Evolutionary conservation across 2,113 vertebrate genomes (phyloP).

Genomic region (Sinosuthora webbiana): DNA sequence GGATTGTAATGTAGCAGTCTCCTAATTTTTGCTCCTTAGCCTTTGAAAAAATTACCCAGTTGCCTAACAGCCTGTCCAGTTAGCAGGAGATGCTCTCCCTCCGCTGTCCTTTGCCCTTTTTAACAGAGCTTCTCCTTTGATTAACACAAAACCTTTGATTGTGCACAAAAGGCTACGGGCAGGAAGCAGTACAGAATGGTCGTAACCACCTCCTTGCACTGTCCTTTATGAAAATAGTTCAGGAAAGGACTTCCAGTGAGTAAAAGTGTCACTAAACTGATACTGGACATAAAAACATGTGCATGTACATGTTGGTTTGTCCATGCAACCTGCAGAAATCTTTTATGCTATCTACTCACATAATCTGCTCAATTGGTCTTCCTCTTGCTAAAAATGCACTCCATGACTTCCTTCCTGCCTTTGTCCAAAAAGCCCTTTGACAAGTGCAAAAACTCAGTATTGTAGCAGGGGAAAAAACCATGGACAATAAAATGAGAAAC

Average conservation of each 20-base stretch:
- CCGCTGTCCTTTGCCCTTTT: not conserved
- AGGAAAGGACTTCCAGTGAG: not conserved
- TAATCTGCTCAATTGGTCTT: not conserved
- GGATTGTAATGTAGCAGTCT: not conserved
- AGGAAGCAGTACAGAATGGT: not conserved
- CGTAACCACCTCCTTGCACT: not conserved
- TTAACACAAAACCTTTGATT: too few relatives aligned
- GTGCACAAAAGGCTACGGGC: not conserved
- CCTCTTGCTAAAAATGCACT: not conserved
- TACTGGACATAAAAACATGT: not conserved
- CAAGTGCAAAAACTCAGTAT: not conserved
- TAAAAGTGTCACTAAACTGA: not conserved
- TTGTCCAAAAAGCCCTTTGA: not conserved
- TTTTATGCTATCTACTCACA: not conserved
- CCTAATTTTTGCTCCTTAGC: not conserved
- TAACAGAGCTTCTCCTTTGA: not conserved
- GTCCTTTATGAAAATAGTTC: not conserved
- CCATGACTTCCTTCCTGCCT: not conserved
- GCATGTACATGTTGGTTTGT: not conserved
- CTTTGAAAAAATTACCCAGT: not conserved
- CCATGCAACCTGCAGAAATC: not conserved
- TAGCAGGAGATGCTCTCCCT: not conserved
- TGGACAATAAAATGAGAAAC: not conserved
- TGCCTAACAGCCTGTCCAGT: not conserved
- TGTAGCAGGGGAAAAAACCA: not conserved